phyloP scores from a whole-genome alignment of 2,797 vertebrate species.

The Leptoclinus maculatus region DNA sequence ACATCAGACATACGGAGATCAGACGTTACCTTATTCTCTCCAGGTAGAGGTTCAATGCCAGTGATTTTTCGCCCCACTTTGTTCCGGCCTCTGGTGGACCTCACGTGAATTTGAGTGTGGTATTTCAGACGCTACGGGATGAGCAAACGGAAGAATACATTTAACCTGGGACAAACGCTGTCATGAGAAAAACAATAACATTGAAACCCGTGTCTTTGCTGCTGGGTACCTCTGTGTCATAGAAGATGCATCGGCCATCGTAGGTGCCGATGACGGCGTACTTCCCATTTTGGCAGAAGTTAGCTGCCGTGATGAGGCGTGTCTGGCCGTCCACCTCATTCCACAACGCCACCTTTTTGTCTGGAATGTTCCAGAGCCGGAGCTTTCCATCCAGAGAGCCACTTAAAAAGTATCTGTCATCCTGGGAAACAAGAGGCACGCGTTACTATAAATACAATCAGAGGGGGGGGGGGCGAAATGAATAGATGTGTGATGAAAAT shows the following conservation, averaged over 20 bases:
- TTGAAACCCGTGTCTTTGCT: background rate
- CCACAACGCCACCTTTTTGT: slow-evolving; percentile 99
- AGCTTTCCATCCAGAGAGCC: slow-evolving; percentile 98
- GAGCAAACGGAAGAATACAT: background rate
- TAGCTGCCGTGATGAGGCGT: slow-evolving; percentile 97
- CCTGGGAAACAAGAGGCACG: slow-evolving; percentile 76
- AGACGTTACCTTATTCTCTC: slow-evolving; percentile 95
- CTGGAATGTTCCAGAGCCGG: slow-evolving; percentile 99
- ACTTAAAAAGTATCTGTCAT: slow-evolving; percentile 97
- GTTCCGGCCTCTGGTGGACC: slow-evolving; percentile 97
- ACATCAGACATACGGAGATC: background rate
- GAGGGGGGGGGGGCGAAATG: background rate
- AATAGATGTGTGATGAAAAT: slow-evolving; percentile 1
- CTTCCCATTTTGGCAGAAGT: slow-evolving; percentile 99
- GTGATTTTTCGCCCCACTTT: slow-evolving; percentile 99
- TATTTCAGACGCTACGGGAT: slow-evolving; percentile 94
- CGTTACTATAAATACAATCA: slow-evolving; percentile 17
- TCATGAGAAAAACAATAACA: background rate
- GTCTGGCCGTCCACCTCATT: slow-evolving; percentile 99
- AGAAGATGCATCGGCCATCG: slow-evolving; percentile 98
- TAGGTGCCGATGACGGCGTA: slow-evolving; percentile 98
- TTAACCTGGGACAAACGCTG: background rate
- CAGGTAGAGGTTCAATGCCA: slow-evolving; percentile 97
- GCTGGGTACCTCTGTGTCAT: slow-evolving; percentile 93
- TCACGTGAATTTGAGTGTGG: slow-evolving; percentile 98